A percentile compares a stretch with the other conserved stretches of the same genome.
phyloP scores from a whole-genome alignment of 2,113 vertebrate genomes.

The Notothenia rossii region DNA sequence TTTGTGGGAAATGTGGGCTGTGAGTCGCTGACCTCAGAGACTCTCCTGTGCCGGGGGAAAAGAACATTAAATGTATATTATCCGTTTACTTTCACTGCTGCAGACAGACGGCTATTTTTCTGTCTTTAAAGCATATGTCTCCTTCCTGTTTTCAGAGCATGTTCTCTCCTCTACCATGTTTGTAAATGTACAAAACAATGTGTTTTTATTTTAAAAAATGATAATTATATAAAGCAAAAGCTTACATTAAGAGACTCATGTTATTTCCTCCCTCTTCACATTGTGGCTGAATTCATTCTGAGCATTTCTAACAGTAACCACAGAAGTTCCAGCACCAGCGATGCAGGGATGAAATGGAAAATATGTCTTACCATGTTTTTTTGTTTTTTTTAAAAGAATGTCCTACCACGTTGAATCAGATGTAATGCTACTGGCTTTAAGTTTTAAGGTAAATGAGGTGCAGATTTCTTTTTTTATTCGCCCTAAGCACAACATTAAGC shows the following conservation, averaged over 20 bases:
- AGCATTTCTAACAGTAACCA: neutral
- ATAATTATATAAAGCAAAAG: constrained; percentile 41
- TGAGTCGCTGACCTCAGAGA: constrained; percentile 43
- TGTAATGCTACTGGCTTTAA: constrained; percentile 1
- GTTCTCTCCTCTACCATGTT: neutral
- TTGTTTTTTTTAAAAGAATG: neutral
- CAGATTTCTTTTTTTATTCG: no score
- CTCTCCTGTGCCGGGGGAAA: constrained; percentile 30
- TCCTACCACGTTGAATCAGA: no score
- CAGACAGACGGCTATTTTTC: constrained; percentile 9
- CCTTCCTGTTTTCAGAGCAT: constrained; percentile 11
- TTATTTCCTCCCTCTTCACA: constrained; percentile 28
- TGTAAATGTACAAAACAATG: constrained; percentile 31
- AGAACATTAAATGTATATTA: constrained; percentile 41
- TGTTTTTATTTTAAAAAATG: constrained; percentile 25
- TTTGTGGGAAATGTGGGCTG: constrained; percentile 44
- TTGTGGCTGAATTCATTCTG: neutral
- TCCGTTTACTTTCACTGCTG: constrained; percentile 27
- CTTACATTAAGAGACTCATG: constrained; percentile 1
- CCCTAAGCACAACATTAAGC: no score
- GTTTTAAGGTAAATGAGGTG: no score
- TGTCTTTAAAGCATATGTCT: constrained; percentile 3
- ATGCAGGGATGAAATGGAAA: constrained; percentile 48
- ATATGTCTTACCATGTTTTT: neutral
- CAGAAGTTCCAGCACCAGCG: constrained; percentile 20